phyloP scores from a whole-genome alignment of 2,797 vertebrate species.

The Amniataba percoides region DNA sequence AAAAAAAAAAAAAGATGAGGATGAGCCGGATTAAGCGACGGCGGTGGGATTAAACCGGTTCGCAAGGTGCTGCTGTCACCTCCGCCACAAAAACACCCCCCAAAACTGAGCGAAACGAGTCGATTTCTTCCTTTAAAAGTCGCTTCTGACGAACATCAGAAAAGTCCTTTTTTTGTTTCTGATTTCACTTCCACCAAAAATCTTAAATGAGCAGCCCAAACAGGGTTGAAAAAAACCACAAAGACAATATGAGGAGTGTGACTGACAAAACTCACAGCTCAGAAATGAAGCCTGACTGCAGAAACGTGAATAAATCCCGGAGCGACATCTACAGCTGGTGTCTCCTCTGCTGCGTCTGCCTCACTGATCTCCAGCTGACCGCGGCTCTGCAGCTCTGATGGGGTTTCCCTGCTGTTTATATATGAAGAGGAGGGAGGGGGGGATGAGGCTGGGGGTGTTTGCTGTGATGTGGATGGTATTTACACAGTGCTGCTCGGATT shows the following conservation, averaged over 20 bases:
- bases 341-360: constrained; percentile 12
- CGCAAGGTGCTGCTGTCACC: background rate
- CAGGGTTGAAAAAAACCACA: no score
- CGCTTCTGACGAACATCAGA: background rate
- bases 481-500: constrained; percentile 14
- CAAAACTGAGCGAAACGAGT: background rate
- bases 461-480: constrained; percentile 14
- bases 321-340: constrained; percentile 12
- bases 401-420: constrained; percentile 88
- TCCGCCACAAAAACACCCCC: background rate
- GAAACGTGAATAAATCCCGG: constrained; percentile 45
- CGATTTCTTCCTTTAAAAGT: background rate
- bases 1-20: no score
- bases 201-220: no score
- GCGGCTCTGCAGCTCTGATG: constrained; percentile 77
- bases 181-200: background rate
- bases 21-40: background rate
- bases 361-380: constrained; percentile 46
- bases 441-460: constrained; percentile 29
- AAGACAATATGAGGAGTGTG: no score
- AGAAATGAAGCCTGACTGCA: constrained; percentile 9
- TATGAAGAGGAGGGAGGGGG: constrained; percentile 82
- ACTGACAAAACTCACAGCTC: background rate
- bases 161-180: background rate
- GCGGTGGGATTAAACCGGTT: background rate